A percentile compares a stretch with the other conserved stretches of the same genome.
Evolutionary conservation across 1,140 invertebrate genomes (phyloP).

Genomic region (Drosophila nannoptera): DNA sequence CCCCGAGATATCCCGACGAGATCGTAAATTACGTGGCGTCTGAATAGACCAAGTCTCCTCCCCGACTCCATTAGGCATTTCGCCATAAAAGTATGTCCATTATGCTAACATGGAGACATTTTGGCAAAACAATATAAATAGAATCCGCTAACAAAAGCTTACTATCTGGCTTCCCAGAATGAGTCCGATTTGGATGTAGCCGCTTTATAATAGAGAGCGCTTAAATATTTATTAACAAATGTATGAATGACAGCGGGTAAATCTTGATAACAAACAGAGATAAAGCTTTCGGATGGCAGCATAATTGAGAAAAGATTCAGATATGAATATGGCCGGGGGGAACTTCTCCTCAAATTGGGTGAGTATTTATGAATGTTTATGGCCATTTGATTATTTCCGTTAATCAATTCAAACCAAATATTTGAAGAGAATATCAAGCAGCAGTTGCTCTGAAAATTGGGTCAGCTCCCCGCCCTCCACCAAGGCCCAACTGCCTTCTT

Average conservation of each 20-base stretch:
- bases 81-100: neutral
- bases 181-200: neutral
- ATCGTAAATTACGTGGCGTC: neutral
- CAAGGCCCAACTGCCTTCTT: conserved; percentile 17
- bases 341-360: neutral
- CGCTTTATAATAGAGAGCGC: neutral
- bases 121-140: neutral
- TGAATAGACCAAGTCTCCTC: neutral
- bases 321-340: neutral
- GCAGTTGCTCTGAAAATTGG: conserved; percentile 35
- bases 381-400: conserved; percentile 7
- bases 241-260: neutral
- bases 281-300: neutral
- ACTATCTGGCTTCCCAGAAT: conserved; percentile 6
- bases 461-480: conserved; percentile 16
- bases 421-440: conserved; percentile 45
- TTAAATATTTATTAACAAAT: conserved; percentile 12
- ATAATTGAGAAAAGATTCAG: neutral
- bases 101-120: neutral
- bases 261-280: conserved; percentile 3
- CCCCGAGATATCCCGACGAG: neutral
- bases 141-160: neutral
- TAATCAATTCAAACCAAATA: conserved; percentile 1
- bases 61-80: neutral
- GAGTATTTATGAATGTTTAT: neutral